A percentile compares a stretch with the other conserved stretches of the same genome.
Evolutionary conservation across 2,888 invertebrate species (phyloP).

Genomic region (Fragum whitleyi): DNA sequence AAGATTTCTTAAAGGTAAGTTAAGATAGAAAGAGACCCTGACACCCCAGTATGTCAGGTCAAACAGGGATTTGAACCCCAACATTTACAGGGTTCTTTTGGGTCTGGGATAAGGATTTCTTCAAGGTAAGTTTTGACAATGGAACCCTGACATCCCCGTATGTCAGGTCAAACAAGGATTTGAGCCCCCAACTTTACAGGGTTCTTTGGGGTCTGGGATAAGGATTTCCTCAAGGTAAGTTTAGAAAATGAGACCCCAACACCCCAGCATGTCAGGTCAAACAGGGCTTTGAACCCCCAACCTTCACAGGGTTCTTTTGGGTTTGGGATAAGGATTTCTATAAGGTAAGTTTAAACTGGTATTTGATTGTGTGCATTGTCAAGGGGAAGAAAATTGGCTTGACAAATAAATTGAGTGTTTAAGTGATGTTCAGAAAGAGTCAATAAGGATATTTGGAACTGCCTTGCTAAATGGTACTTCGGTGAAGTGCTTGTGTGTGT

Average conservation of each 20-base stretch:
- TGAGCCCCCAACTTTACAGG: conserved; percentile 97
- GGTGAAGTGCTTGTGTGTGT: no score
- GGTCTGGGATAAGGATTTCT: conserved; percentile 92
- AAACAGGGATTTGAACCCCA: conserved; percentile 95
- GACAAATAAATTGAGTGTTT: no score
- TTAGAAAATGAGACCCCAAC: conserved; percentile 88
- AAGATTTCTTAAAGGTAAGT: no score
- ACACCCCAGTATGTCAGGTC: conserved; percentile 91
- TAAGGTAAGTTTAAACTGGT: no score
- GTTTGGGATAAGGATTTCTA: no score
- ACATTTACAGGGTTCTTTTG: conserved; percentile 97
- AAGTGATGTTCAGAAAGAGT: no score
- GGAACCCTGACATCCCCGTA: conserved; percentile 91
- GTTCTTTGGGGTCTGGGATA: conserved; percentile 93
- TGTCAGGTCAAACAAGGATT: conserved; percentile 92
- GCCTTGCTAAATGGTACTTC: no score
- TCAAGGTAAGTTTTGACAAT: conserved; percentile 90
- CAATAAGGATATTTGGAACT: no score
- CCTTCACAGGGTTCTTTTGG: conserved; percentile 96
- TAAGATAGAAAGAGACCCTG: conserved; percentile 90
- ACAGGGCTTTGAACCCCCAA: conserved; percentile 95
- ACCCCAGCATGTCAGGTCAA: conserved; percentile 92
- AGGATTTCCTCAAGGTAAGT: conserved; percentile 91
- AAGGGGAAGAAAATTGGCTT: no score
- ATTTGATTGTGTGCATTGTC: no score